Base-by-base conservation (phyloP, 2,888 invertebrate genomes). In the Caenorhabditis imperialis region DNA sequence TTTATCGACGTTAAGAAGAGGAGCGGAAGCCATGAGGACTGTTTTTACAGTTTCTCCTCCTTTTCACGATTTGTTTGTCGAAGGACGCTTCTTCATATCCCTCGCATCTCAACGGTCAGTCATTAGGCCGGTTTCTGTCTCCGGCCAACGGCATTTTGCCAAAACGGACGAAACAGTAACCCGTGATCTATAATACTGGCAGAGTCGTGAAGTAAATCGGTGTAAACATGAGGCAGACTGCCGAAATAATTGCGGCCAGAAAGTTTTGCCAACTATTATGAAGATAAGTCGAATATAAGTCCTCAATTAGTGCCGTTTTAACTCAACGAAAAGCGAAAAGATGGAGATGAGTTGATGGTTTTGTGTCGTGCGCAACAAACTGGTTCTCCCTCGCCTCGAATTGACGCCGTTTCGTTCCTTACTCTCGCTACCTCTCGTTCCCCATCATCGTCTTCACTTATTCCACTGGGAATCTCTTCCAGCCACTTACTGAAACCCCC, bases 331-430 rank as follows among this genome's bases (percentile, higher is more conserved):
- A 48, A 57, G 44, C 54, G 40, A 38, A 60, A 30, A 47, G 51
- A 61, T 51, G 51, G 51, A 51, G 51, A 51, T 51, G 51, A 51
- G 51, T 51, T 51, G 51, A 51, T 51, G 51, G 51, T 51, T 51
- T 38, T 51, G 51, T 51, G 51, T 51, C 51, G 51, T 51, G 51
- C 61, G 44, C 42, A 20, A 51, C 51, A 61, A 61, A 61, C 61
- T 61, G 61, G 61, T 61, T 61, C 35, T 27, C 23, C n/a, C 38
- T 20, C 37, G 25, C 14, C 38, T 37, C 37, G 45, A 20, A 54
- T 23, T 35, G 18, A 23, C 44, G 23, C 48, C 30, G 40, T 30
- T 47, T 50, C 50, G 30, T 60, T 37, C 22, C 50, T 58, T 58
- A 30, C 30, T 30, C 30, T 10, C 45, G 10, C 37, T 58, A 45